Percentiles rank a stretch among this genome's conserved stretches.
These are phyloP conservation scores for Troides helena DNA, from an alignment of 2,888 invertebrate species.

Conservation along the genomic window DNA sequence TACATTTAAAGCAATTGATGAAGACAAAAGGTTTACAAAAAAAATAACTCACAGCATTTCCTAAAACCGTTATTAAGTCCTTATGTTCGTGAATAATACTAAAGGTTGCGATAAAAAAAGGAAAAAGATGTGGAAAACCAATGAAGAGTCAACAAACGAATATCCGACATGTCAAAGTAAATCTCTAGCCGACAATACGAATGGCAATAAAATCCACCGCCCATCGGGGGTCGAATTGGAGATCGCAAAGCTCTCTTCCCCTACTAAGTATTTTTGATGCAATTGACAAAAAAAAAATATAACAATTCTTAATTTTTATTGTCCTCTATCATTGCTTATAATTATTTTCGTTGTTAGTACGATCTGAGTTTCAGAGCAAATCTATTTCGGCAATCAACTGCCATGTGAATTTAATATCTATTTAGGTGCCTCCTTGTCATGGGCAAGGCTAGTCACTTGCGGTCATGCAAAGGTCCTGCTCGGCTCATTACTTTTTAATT, in stretches of 20 bases:
- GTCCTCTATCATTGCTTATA: too few species aligned
- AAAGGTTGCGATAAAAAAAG: slow-evolving; percentile 44
- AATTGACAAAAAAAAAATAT: neutral
- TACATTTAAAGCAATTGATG: neutral
- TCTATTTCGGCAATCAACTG: too few species aligned
- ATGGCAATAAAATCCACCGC: slow-evolving; percentile 75
- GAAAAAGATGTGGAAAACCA: slow-evolving; percentile 50
- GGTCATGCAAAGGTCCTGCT: too few species aligned
- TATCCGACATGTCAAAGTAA: slow-evolving; percentile 76
- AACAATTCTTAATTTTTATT: too few species aligned
- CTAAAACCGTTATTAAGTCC: slow-evolving; percentile 44
- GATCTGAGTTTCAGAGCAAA: too few species aligned
- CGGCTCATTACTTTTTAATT: too few species aligned
- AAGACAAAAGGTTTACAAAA: neutral
- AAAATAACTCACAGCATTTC: slow-evolving; percentile 7
- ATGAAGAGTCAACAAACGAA: slow-evolving; percentile 71
- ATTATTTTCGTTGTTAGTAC: too few species aligned
- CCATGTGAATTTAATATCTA: too few species aligned
- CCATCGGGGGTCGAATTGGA: slow-evolving; percentile 53
- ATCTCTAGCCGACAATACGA: slow-evolving; percentile 75
- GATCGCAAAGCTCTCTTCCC: slow-evolving; percentile 63
- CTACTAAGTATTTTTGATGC: slow-evolving; percentile 42
- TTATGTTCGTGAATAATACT: slow-evolving; percentile 45
- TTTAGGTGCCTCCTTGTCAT: too few species aligned
- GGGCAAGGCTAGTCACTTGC: too few species aligned